These are phyloP conservation scores for Cydia amplana DNA, from an alignment of 1,140 invertebrate genomes.

Conservation along the genomic window DNA sequence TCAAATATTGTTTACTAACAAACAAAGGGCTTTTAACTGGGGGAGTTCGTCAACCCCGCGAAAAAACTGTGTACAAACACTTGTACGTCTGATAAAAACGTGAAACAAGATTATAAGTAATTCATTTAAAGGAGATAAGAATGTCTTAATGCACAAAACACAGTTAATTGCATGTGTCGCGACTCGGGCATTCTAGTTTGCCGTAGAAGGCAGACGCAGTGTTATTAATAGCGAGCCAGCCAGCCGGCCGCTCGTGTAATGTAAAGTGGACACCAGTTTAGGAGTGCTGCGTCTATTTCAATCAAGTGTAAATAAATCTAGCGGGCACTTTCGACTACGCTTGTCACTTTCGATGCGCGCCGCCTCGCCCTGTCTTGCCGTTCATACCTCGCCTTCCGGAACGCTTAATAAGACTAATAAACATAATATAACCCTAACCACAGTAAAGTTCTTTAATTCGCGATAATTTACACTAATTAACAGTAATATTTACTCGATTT, in stretches of 20 bases:
- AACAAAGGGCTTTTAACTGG: conserved; percentile 51
- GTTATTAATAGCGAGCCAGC: conserved; percentile 69
- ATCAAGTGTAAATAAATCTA: conserved; percentile 77
- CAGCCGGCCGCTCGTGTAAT: conserved; percentile 57
- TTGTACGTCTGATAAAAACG: conserved; percentile 40
- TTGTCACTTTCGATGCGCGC: conserved; percentile 73
- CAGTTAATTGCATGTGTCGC: conserved; percentile 57
- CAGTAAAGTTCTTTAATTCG: background rate
- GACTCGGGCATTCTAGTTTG: conserved; percentile 59
- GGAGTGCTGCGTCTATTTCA: conserved; percentile 70
- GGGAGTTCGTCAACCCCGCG: conserved; percentile 54
- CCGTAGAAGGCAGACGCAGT: conserved; percentile 65
- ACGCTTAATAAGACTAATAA: background rate
- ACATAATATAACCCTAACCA: background rate
- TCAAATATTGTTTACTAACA: conserved; percentile 54
- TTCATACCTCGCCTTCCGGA: conserved; percentile 11
- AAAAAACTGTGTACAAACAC: conserved; percentile 44
- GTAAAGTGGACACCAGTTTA: conserved; percentile 74
- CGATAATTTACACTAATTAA: background rate
- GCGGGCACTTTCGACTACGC: conserved; percentile 66
- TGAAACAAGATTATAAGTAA: conserved; percentile 43
- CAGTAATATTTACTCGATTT: too few species aligned
- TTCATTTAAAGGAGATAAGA: conserved; percentile 57
- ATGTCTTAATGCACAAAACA: conserved; percentile 58
- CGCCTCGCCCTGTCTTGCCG: conserved; percentile 50